phyloP scores from a whole-genome alignment of 2,113 vertebrate genomes.

The Podilymbus podiceps region DNA sequence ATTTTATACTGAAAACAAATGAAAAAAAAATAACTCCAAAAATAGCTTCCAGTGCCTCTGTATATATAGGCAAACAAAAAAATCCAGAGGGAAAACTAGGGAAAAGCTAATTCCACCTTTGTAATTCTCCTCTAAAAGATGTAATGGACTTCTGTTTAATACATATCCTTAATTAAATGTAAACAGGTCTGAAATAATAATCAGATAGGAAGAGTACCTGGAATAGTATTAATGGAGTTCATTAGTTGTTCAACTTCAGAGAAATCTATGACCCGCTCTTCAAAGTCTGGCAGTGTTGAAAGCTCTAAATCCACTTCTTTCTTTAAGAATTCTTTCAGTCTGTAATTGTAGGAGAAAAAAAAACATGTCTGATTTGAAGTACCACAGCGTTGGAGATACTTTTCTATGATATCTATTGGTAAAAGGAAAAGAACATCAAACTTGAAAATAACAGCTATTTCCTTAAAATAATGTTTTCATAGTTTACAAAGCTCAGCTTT shows the following conservation, averaged over 20 bases:
- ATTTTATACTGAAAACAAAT: background rate
- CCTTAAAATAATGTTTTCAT: background rate
- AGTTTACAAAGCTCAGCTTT: background rate
- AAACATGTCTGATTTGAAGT: background rate
- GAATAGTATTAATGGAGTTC: constrained; percentile 85
- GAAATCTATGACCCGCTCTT: constrained; percentile 79
- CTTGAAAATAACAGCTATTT: background rate
- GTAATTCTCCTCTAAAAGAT: background rate
- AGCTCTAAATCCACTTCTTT: constrained; percentile 80
- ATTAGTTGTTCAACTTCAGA: constrained; percentile 89
- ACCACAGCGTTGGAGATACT: background rate
- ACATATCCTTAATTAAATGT: background rate
- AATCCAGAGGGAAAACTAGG: background rate
- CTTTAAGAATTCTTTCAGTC: constrained; percentile 84
- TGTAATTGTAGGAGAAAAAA: constrained; percentile 4
- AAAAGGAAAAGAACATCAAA: background rate
- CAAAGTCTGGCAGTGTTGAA: constrained; percentile 78
- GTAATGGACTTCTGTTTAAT: background rate
- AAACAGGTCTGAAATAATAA: constrained; percentile 1
- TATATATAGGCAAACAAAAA: background rate
- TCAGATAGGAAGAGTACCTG: constrained; percentile 74
- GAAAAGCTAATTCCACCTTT: background rate
- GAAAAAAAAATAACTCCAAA: background rate
- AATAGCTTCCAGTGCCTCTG: background rate
- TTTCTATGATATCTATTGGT: background rate